Conservation (phyloP, 2,888 invertebrate species). For the Heliconius charithonia region DNA sequence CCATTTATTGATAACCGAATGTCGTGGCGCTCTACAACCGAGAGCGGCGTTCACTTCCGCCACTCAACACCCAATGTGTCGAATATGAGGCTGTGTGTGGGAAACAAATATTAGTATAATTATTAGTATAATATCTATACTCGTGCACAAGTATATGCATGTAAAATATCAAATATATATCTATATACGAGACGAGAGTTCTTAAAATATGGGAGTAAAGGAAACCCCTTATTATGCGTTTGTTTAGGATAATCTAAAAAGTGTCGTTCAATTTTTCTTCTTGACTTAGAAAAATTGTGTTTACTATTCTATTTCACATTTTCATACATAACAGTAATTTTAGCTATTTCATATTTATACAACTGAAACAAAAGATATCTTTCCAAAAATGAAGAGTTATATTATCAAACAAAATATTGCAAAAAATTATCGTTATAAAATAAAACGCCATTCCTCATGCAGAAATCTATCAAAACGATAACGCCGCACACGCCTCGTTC, state of each 20-base stretch:
- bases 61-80: not conserved
- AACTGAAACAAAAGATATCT: too few relatives aligned
- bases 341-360: not conserved
- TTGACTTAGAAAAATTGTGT: conserved; percentile 13
- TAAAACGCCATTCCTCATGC: too few relatives aligned
- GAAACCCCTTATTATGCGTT: not conserved
- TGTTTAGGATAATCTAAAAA: conserved; percentile 29
- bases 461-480: too few relatives aligned
- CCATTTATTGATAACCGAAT: not conserved
- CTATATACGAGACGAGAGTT: not conserved
- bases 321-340: not conserved
- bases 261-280: conserved; percentile 15
- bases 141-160: not conserved
- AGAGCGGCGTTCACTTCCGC: not conserved
- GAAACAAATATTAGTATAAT: not conserved
- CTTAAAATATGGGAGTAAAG: not conserved
- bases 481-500: too few relatives aligned
- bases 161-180: not conserved
- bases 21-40: not conserved
- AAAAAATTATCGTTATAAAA: too few relatives aligned
- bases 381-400: too few relatives aligned
- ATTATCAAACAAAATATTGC: too few relatives aligned
- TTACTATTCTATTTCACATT: not conserved
- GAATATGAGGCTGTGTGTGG: not conserved
- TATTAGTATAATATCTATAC: not conserved